Percentiles rank a stretch among this genome's conserved stretches.
Conservation (phyloP, 2,797 vertebrate genomes). For the Glossophaga mutica region DNA sequence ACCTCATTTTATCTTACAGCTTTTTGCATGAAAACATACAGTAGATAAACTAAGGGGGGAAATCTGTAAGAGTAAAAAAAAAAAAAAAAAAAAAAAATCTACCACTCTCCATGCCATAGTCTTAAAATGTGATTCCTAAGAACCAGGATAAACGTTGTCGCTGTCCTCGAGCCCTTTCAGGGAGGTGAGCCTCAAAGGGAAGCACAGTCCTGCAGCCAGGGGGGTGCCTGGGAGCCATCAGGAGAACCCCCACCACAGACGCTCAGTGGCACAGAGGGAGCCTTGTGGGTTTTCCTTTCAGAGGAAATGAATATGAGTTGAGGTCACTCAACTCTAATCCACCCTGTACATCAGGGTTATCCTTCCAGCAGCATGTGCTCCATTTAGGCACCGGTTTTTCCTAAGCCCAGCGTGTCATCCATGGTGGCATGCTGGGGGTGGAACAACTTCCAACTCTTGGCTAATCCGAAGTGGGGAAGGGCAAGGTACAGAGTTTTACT, state of each 20-base stretch:
- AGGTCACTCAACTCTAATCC: conserved; percentile 62
- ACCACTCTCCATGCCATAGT: background rate
- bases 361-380: conserved; percentile 52
- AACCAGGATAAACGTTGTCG: background rate
- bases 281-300: background rate
- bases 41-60: background rate
- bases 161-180: background rate
- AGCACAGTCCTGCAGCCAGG: background rate
- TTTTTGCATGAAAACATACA: background rate
- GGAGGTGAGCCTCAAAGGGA: background rate
- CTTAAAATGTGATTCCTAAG: background rate
- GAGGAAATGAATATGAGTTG: conserved; percentile 54
- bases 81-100: background rate
- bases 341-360: conserved; percentile 55
- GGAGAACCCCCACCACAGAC: background rate
- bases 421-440: conserved; percentile 78
- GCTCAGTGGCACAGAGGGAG: background rate
- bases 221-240: background rate
- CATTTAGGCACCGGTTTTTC: conserved; percentile 67
- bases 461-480: conserved; percentile 73
- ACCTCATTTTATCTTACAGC: background rate
- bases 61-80: background rate
- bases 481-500: conserved; percentile 80
- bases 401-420: conserved; percentile 71
- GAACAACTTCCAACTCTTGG: conserved; percentile 73